These are phyloP conservation scores for Laticauda colubrina DNA, from an alignment of 2,113 vertebrate genomes.

Conservation along the genomic window DNA sequence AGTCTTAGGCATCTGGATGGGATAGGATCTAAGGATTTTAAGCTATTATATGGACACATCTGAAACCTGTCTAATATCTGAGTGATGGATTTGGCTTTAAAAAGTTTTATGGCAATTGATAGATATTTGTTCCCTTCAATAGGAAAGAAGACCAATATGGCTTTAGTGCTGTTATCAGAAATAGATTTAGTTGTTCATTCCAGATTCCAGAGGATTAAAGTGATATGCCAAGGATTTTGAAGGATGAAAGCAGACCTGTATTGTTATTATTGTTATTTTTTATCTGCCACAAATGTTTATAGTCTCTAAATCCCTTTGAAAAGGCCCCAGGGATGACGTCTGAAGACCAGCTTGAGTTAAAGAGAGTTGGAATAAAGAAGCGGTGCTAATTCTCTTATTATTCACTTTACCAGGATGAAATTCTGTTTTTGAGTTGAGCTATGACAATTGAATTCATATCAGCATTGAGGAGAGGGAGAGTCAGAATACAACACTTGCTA, in stretches of 20 bases:
- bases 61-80: background rate
- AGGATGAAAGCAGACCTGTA: background rate
- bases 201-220: background rate
- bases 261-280: background rate
- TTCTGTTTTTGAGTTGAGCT: background rate
- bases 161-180: background rate
- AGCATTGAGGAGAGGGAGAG: background rate
- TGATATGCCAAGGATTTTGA: background rate
- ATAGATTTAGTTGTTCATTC: background rate
- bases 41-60: background rate
- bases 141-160: background rate
- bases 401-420: background rate
- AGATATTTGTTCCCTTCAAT: background rate
- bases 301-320: background rate
- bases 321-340: background rate
- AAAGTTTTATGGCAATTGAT: background rate
- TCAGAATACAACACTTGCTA: background rate
- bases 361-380: background rate
- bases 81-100: background rate
- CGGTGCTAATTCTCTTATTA: background rate
- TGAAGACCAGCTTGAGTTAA: background rate
- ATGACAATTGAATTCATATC: background rate
- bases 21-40: background rate
- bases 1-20: background rate
- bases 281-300: background rate